Conservation (phyloP, 2,113 vertebrate genomes). For the Setophaga coronata region DNA sequence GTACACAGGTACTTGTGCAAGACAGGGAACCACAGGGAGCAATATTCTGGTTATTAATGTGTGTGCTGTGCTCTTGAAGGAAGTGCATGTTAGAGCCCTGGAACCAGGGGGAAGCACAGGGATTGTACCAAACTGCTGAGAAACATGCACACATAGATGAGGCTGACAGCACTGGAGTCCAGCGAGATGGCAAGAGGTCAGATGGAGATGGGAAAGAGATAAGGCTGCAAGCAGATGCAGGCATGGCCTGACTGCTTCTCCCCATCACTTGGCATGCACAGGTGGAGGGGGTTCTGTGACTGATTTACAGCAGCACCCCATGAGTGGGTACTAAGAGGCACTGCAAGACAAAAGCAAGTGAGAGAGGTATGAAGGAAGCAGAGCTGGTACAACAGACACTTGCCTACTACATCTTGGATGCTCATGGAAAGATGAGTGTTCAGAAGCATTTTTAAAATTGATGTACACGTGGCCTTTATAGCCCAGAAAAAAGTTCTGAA, state of each 20-base stretch:
- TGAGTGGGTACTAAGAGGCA: background rate
- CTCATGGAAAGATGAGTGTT: background rate
- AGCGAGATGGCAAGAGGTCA: background rate
- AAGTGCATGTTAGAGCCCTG: background rate
- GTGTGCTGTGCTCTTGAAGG: background rate
- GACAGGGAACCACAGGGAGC: background rate
- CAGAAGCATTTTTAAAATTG: background rate
- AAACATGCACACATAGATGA: background rate
- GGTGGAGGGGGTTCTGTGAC: background rate
- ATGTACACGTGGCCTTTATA: background rate
- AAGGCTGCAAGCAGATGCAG: background rate
- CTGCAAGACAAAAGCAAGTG: background rate
- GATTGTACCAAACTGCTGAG: background rate
- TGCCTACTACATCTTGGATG: background rate
- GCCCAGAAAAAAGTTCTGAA: background rate
- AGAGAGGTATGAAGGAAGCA: background rate
- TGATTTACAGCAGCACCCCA: background rate
- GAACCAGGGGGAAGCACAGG: background rate
- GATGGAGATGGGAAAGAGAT: background rate
- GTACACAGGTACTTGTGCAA: background rate
- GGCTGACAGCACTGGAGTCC: background rate
- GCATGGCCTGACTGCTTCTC: background rate
- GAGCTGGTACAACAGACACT: background rate
- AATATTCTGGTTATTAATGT: background rate
- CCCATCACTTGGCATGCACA: background rate